These are phyloP conservation scores for Aphodius sticticus DNA, from an alignment of 2,888 invertebrate species.

Conservation along the genomic window DNA sequence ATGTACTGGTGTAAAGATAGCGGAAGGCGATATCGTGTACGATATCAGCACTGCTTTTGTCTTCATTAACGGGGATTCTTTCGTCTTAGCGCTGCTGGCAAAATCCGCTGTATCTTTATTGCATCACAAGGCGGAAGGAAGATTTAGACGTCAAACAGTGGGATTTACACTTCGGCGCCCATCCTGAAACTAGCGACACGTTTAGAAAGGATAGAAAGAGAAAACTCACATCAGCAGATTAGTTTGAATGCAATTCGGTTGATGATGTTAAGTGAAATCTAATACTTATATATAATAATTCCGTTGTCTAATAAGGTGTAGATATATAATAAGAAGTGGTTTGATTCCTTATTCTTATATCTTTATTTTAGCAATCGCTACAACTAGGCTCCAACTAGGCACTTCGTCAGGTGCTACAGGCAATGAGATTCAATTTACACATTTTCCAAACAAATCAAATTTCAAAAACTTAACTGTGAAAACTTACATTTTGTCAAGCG, in stretches of 20 bases:
- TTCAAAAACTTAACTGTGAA: no score
- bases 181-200: neutral
- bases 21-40: neutral
- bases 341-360: no score
- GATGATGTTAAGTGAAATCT: no score
- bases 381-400: no score
- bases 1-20: neutral
- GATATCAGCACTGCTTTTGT: neutral
- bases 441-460: no score
- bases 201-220: neutral
- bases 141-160: neutral
- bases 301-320: no score
- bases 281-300: no score
- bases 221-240: neutral
- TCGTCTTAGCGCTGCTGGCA: neutral
- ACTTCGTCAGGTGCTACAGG: no score
- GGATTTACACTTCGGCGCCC: neutral
- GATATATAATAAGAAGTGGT: no score
- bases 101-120: neutral
- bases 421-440: no score
- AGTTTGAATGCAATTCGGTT: neutral
- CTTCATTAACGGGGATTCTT: neutral
- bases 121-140: neutral
- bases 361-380: no score
- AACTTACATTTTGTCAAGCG: no score